Evolutionary conservation across 2,888 invertebrate genomes (phyloP).

Genomic region (Sacculina carcini): DNA sequence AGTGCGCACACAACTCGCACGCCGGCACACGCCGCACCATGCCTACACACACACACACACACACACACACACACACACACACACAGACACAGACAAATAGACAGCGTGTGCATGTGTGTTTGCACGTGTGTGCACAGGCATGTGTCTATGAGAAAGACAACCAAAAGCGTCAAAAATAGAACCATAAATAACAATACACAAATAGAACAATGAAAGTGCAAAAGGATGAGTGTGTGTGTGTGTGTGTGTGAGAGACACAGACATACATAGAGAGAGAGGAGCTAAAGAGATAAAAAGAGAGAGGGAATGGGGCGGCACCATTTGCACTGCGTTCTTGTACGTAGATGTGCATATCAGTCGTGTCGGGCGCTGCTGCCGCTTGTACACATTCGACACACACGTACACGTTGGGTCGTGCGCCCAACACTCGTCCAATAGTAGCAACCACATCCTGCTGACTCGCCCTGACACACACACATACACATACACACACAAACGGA

Average conservation of each 20-base stretch:
- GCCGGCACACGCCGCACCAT: conserved; percentile 8
- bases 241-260: no score
- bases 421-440: conserved; percentile 40
- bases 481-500: not conserved
- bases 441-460: conserved; percentile 41
- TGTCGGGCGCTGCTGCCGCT: conserved; percentile 20
- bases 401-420: conserved; percentile 4
- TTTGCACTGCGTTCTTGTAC: conserved; percentile 39
- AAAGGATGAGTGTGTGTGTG: no score
- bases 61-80: not conserved
- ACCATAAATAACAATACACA: not conserved
- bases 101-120: conserved; percentile 11
- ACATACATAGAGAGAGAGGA: no score
- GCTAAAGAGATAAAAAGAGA: no score
- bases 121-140: no score
- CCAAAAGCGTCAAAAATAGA: not conserved
- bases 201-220: not conserved
- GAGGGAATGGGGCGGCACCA: no score
- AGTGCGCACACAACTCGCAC: conserved; percentile 5
- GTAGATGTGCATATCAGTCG: conserved; percentile 46
- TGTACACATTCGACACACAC: conserved; percentile 11
- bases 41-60: not conserved
- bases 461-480: conserved; percentile 21
- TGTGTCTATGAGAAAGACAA: no score
- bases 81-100: not conserved